Conservation (phyloP, 2,113 vertebrate genomes). For the Crotalus tigris region DNA sequence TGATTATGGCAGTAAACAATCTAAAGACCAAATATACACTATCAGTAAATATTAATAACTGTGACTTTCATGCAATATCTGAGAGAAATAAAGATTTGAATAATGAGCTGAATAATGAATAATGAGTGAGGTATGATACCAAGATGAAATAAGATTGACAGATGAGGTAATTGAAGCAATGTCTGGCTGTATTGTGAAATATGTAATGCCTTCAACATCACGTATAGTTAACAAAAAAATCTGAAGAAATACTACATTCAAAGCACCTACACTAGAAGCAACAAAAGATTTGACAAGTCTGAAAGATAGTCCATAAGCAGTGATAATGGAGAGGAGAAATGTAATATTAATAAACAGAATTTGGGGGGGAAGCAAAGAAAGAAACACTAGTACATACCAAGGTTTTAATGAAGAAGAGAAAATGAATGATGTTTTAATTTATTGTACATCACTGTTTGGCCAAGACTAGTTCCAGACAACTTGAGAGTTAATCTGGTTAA, state of each 20-base stretch:
- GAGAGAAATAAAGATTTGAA: accelerated
- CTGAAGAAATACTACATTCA: not conserved
- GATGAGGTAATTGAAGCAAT: not conserved
- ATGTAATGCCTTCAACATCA: not conserved
- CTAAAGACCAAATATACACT: not conserved
- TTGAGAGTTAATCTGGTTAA: not conserved
- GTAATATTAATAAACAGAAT: not conserved
- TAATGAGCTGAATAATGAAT: not conserved
- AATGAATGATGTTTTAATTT: not conserved
- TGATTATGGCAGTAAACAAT: not conserved
- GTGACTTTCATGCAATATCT: not conserved
- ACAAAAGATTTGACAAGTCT: not conserved
- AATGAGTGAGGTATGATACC: not conserved
- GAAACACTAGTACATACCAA: too few relatives aligned
- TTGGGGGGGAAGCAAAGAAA: too few relatives aligned
- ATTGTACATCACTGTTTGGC: not conserved
- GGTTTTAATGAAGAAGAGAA: not conserved
- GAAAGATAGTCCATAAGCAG: not conserved
- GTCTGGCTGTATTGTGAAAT: not conserved
- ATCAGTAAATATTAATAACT: not conserved
- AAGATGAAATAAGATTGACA: not conserved
- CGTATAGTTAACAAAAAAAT: not conserved
- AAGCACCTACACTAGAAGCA: not conserved
- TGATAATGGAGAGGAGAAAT: not conserved
- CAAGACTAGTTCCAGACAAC: not conserved